Percentiles rank a stretch among this genome's conserved stretches.
These are phyloP conservation scores for Drosophila ambigua DNA, from an alignment of 1,140 invertebrate genomes.

Conservation along the genomic window DNA sequence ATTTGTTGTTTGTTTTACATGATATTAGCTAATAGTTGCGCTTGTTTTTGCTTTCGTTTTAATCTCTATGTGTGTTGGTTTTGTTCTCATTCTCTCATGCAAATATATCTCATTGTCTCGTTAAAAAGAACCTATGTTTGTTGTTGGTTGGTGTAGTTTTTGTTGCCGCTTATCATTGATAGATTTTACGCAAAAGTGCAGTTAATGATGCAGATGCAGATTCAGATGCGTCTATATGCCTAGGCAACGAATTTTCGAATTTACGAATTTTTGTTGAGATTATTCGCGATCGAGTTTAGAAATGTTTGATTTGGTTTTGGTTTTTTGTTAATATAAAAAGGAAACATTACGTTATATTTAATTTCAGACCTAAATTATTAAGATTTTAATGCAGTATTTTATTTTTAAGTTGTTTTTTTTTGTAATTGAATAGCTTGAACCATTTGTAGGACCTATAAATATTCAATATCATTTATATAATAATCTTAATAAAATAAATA, in stretches of 20 bases:
- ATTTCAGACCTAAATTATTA: constrained; percentile 73
- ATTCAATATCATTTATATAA: constrained; percentile 67
- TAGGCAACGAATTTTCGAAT: constrained; percentile 53
- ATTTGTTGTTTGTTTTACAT: constrained; percentile 73
- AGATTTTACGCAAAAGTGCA: constrained; percentile 64
- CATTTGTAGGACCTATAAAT: constrained; percentile 73
- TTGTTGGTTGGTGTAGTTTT: constrained; percentile 31
- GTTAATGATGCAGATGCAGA: constrained; percentile 57
- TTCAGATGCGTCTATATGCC: constrained; percentile 56
- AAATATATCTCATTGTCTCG: constrained; percentile 23
- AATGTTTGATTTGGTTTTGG: constrained; percentile 47
- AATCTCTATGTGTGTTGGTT: constrained; percentile 21
- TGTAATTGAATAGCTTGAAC: constrained; percentile 80
- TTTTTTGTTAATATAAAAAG: constrained; percentile 72
- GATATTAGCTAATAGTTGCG: constrained; percentile 81
- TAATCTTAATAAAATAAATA: constrained; percentile 82
- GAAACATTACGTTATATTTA: constrained; percentile 68
- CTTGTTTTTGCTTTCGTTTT: constrained; percentile 47
- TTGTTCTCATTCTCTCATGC: constrained; percentile 38
- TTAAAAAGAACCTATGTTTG: constrained; percentile 63
- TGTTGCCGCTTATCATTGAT: constrained; percentile 64
- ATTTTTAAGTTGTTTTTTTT: constrained; percentile 61
- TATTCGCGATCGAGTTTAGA: constrained; percentile 52
- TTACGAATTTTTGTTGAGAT: constrained; percentile 33
- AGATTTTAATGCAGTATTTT: constrained; percentile 74